Percentiles rank a stretch among this genome's conserved stretches.
These are phyloP conservation scores for Myotis brandtii DNA, from an alignment of 2,113 vertebrate genomes.

Conservation along the genomic window DNA sequence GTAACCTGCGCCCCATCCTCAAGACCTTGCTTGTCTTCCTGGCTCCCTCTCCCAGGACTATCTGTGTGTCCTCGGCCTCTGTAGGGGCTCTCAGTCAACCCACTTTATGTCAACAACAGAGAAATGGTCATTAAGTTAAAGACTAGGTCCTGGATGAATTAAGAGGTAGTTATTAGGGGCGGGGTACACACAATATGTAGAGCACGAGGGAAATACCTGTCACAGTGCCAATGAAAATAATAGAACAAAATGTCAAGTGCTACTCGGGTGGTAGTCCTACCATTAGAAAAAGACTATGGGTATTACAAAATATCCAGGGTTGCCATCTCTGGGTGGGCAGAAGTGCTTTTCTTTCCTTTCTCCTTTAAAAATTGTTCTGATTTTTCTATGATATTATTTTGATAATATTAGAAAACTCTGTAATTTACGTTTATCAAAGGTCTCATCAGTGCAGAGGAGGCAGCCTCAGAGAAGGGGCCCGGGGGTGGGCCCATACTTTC, in stretches of 20 bases:
- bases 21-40: too few relatives aligned
- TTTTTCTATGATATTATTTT: background rate
- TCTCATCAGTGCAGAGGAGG: background rate
- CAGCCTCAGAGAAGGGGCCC: background rate
- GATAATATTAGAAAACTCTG: background rate
- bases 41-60: background rate
- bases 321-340: background rate
- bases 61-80: background rate
- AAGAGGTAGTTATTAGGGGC: background rate
- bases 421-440: background rate
- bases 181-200: too few relatives aligned
- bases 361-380: background rate
- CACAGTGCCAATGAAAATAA: background rate
- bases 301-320: background rate
- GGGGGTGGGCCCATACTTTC: background rate
- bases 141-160: background rate
- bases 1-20: background rate
- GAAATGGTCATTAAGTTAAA: accelerated
- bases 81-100: background rate
- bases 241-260: background rate
- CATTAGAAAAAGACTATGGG: background rate
- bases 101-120: background rate
- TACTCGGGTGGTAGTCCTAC: background rate
- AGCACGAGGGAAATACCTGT: background rate
- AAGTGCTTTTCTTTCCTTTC: background rate